Evolutionary conservation across 2,888 invertebrate genomes (phyloP).

Genomic region (Sialis fuliginosa): DNA sequence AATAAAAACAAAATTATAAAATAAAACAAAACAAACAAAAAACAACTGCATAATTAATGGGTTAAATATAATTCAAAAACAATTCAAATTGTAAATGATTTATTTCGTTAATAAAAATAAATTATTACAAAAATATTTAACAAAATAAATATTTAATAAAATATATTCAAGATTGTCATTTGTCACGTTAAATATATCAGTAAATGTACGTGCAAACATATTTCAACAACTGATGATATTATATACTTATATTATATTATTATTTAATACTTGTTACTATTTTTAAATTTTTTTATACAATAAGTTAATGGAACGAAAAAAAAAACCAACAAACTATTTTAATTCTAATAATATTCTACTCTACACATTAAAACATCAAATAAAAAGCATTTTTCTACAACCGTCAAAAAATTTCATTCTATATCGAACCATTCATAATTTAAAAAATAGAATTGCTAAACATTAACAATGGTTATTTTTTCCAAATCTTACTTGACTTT

Average conservation of each 20-base stretch:
- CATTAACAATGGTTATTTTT: too few species aligned
- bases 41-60: neutral
- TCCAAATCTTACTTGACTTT: too few species aligned
- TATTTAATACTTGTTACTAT: too few species aligned
- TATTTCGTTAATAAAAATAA: neutral
- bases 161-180: neutral
- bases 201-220: too few species aligned
- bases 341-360: too few species aligned
- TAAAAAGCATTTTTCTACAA: too few species aligned
- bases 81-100: neutral
- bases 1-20: slow-evolving; percentile 20
- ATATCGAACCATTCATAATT: too few species aligned
- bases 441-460: too few species aligned
- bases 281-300: neutral
- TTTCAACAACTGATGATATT: too few species aligned
- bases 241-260: too few species aligned
- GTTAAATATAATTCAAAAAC: neutral
- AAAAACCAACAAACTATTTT: neutral
- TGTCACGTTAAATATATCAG: neutral
- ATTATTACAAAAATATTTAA: neutral
- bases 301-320: neutral
- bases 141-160: neutral
- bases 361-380: too few species aligned
- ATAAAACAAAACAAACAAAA: neutral
- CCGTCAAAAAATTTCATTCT: too few species aligned